Evolutionary conservation across 2,113 vertebrate species (phyloP), one percentile per base, ranked within the genome.

Genomic region (Chionodraco myersi): DNA sequence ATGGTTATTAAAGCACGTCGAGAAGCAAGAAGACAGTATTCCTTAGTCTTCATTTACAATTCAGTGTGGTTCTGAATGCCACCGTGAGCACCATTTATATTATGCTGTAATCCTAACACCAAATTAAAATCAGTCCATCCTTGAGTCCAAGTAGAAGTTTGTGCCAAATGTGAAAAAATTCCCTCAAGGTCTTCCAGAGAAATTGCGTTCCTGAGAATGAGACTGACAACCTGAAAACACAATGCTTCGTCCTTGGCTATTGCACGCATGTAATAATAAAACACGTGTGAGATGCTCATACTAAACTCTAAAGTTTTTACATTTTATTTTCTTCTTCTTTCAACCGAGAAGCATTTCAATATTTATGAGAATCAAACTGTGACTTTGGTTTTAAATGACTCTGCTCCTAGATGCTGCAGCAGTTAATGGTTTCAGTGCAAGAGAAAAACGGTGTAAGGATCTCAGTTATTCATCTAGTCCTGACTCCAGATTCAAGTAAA

Each of bases 341-440:
- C 36, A 61, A 44, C 56, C 2, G 13, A 82, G 79, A 75, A 82
- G 49, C 70, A 79, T 82, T 82, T 79, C 30, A 86, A 67, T 77
- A 70, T 82, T 77, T 14, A 82, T 47, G 60, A 45, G 58, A 82
- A 75, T 57, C 73, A 77, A 80, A 51, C 78, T 69, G 78, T 74
- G 78, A 85, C 78, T 73, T 41, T 77, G 51, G 62, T 64, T 72
- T 71, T 67, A 73, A 80, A 85, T 85, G 18, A 80, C 51, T 57
- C 69, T 48, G 34, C 63, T 66, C 65, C 72, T 65, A 61, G 76
- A 75, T 10, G 34, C 21, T 15, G 44, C 47, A 53, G 67, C 41
- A 51, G 72, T 59, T 8, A 44, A 48, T 44, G 51, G 74, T 30
- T 67, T 44, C 62, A 26, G 18, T 71, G 30, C 52, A 47, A 61